phyloP scores from a whole-genome alignment of 2,113 vertebrate species.

The Murina feae region DNA sequence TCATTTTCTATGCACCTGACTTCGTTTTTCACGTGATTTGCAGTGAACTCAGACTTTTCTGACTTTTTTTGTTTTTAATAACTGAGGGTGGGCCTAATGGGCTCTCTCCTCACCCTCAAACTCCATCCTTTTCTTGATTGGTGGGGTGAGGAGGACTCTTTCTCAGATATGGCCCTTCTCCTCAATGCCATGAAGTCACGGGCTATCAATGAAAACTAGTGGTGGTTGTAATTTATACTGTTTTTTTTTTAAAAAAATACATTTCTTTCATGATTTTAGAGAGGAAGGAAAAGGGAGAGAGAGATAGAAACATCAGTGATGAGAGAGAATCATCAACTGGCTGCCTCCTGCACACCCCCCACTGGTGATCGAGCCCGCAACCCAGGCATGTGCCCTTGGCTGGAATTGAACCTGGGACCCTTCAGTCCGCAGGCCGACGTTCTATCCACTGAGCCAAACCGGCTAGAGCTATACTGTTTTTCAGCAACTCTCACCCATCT shows the following conservation, averaged over 20 bases:
- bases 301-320: too few relatives aligned
- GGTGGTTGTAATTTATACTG: background rate
- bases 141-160: rapidly evolving
- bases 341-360: too few relatives aligned
- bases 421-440: too few relatives aligned
- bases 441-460: too few relatives aligned
- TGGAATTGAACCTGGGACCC: too few relatives aligned
- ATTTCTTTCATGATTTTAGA: too few relatives aligned
- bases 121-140: background rate
- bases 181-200: background rate
- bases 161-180: background rate
- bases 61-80: background rate
- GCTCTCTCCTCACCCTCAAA: background rate
- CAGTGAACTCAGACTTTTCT: background rate
- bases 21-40: background rate
- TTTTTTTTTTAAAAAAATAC: too few relatives aligned
- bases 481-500: background rate
- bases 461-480: background rate
- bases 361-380: too few relatives aligned
- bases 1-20: background rate
- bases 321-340: too few relatives aligned
- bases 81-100: background rate
- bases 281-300: too few relatives aligned
- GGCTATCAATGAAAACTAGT: background rate
- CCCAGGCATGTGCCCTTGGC: too few relatives aligned